Percentiles rank a stretch among this genome's conserved stretches.
phyloP scores from a whole-genome alignment of 2,797 vertebrate genomes.

The Acestrorhynchus altus region DNA sequence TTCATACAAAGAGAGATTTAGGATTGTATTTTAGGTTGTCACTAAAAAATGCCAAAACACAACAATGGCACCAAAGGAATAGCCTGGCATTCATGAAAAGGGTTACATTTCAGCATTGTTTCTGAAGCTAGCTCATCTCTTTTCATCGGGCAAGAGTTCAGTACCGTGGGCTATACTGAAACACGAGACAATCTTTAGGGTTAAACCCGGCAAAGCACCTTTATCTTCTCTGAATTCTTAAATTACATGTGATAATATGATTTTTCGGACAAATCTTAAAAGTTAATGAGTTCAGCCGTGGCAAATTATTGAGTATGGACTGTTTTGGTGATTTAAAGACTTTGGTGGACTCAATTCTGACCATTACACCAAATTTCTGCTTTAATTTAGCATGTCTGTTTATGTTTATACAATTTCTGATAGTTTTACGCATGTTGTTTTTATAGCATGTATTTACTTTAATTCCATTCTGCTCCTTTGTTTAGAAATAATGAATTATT shows the following conservation, averaged over 20 bases:
- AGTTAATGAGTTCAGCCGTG: not conserved
- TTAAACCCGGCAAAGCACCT: not conserved
- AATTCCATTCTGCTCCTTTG: slow-evolving; percentile 4
- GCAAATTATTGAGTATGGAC: not conserved
- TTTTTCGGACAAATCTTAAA: no score
- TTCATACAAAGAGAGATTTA: not conserved
- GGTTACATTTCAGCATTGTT: not conserved
- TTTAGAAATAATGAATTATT: not conserved
- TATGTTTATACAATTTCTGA: slow-evolving; percentile 35
- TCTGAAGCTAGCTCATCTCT: not conserved
- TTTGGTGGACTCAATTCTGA: not conserved
- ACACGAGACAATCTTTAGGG: not conserved
- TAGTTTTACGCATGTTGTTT: slow-evolving; percentile 19
- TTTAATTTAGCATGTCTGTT: slow-evolving; percentile 18
- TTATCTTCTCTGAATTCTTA: not conserved
- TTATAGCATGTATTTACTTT: slow-evolving; percentile 31
- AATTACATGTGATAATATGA: no score
- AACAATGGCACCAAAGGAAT: not conserved
- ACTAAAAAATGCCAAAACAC: slow-evolving; percentile 5
- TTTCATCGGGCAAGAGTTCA: not conserved
- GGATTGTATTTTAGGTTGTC: slow-evolving; percentile 8
- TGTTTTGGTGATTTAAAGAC: not conserved
- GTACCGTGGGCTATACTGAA: not conserved
- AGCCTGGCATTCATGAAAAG: not conserved
- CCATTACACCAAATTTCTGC: slow-evolving; percentile 6